A percentile compares a stretch with the other conserved stretches of the same genome.
phyloP scores from a whole-genome alignment of 2,797 vertebrate species.

The Triplophysa bombifrons region DNA sequence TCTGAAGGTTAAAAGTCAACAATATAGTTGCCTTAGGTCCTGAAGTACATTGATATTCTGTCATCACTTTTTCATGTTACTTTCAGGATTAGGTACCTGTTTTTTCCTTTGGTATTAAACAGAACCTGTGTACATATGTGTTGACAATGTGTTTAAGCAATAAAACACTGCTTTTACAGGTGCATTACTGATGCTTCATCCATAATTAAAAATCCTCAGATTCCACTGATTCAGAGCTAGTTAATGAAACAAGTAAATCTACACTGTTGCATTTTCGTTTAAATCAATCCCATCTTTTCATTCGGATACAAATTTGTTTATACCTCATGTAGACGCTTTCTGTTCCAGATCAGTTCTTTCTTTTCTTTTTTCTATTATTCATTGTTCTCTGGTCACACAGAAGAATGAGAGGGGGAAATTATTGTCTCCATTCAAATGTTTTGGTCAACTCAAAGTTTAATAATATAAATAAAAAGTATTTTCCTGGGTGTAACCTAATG shows the following conservation, averaged over 20 bases:
- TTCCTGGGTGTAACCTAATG: constrained; percentile 1
- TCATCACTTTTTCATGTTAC: constrained; percentile 10
- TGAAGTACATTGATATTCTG: not conserved
- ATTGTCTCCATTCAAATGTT: too few species aligned
- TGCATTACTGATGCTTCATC: too few species aligned
- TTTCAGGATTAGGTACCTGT: constrained; percentile 1
- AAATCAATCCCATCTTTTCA: not conserved
- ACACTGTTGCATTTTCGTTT: not conserved
- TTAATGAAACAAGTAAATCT: not conserved
- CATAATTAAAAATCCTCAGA: not conserved
- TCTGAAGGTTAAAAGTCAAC: constrained; percentile 36
- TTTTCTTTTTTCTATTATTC: not conserved
- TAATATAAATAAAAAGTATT: not conserved
- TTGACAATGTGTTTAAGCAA: not conserved
- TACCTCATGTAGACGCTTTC: not conserved
- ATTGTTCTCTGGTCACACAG: not conserved
- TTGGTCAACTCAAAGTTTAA: too few species aligned
- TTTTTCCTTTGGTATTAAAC: not conserved
- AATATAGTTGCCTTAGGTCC: constrained; percentile 7
- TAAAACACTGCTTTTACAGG: too few species aligned
- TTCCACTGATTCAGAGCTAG: not conserved
- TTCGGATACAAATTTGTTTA: not conserved
- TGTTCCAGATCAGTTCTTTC: not conserved
- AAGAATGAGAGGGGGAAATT: too few species aligned
- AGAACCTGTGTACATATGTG: not conserved